Conservation (phyloP, 2,797 vertebrate genomes). For the Gymnoscopelus braueri region DNA sequence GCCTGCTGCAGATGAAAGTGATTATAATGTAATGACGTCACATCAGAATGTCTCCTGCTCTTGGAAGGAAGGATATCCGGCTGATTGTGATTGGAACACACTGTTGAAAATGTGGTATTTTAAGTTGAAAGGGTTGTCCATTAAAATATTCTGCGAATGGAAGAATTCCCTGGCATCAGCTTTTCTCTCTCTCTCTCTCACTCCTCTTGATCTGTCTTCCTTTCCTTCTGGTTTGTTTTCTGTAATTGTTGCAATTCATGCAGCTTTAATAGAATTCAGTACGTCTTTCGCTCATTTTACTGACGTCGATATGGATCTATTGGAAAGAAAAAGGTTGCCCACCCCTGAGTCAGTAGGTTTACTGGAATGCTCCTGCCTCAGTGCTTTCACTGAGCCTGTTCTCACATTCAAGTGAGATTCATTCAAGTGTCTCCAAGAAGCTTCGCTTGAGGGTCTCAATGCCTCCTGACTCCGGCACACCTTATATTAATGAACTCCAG, state of each 20-base stretch:
- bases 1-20: conserved; percentile 11
- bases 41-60: conserved; percentile 12
- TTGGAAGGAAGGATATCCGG: too few relatives aligned
- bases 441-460: too few relatives aligned
- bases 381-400: not conserved
- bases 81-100: too few relatives aligned
- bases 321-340: too few relatives aligned
- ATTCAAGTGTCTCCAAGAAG: too few relatives aligned
- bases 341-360: not conserved
- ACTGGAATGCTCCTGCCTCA: not conserved
- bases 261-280: too few relatives aligned
- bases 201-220: not conserved
- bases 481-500: not conserved
- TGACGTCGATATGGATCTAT: too few relatives aligned
- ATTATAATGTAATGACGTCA: conserved; percentile 2
- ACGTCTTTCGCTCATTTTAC: too few relatives aligned
- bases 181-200: not conserved
- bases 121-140: not conserved
- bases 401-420: not conserved
- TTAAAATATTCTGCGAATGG: too few relatives aligned
- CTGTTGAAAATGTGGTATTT: not conserved
- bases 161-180: not conserved
- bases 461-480: not conserved
- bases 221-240: not conserved
- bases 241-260: too few relatives aligned